Evolutionary conservation across 2,888 invertebrate genomes (phyloP).

Genomic region (Phytoseiulus persimilis): DNA sequence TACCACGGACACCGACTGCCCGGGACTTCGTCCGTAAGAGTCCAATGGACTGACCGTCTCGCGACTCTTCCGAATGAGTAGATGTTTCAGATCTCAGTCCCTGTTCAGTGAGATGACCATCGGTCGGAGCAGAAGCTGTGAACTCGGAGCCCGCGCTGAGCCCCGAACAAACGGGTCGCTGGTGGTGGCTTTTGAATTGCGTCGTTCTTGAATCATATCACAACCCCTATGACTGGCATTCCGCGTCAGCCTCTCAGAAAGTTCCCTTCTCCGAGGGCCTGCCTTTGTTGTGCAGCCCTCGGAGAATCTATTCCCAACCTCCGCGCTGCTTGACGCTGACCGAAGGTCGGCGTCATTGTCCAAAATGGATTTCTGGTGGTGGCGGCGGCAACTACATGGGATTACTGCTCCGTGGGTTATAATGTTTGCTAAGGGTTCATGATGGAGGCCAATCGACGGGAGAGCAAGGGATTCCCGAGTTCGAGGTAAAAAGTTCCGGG

Average conservation of each 20-base stretch:
- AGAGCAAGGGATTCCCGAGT: too few species aligned
- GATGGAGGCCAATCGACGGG: too few species aligned
- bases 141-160: too few species aligned
- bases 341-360: neutral
- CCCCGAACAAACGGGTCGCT: too few species aligned
- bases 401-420: neutral
- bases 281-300: neutral
- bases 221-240: neutral
- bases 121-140: too few species aligned
- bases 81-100: too few species aligned
- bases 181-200: neutral
- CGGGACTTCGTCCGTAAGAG: neutral
- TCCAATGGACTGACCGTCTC: neutral
- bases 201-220: neutral
- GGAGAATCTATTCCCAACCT: neutral
- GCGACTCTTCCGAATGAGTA: neutral
- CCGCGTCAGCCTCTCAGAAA: neutral
- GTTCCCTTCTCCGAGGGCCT: neutral
- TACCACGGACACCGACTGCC: neutral
- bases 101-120: too few species aligned
- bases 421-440: neutral
- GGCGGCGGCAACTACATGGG: neutral
- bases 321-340: neutral
- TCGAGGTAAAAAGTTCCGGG: too few species aligned
- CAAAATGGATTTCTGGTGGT: neutral